These are phyloP conservation scores for Hedya salicella DNA, from an alignment of 2,888 invertebrate species.

Conservation along the genomic window DNA sequence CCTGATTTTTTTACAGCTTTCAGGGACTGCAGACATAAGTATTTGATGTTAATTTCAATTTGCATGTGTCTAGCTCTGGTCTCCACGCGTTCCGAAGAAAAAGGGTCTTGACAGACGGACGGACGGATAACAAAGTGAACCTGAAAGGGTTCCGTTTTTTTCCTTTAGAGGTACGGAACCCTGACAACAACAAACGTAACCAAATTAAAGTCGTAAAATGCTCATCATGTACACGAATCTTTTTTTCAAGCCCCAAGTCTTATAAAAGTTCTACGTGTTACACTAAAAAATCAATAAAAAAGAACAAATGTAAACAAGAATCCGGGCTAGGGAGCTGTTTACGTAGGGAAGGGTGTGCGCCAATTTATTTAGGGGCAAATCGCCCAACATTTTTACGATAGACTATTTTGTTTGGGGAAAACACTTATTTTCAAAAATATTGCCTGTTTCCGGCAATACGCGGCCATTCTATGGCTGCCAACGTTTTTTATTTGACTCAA, in stretches of 20 bases:
- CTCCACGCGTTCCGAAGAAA: too few species aligned
- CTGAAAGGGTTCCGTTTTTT: too few species aligned
- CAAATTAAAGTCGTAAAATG: neutral
- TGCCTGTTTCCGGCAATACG: slow-evolving; percentile 22
- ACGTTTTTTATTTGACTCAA: slow-evolving; percentile 28
- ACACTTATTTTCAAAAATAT: slow-evolving; percentile 41
- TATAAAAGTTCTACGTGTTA: slow-evolving; percentile 19
- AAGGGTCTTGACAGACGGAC: too few species aligned
- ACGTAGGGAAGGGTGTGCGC: slow-evolving; percentile 32
- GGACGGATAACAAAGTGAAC: too few species aligned
- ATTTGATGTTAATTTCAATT: too few species aligned
- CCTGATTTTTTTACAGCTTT: too few species aligned
- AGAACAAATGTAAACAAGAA: slow-evolving; percentile 34
- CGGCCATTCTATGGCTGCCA: slow-evolving; percentile 18
- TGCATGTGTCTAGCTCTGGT: too few species aligned
- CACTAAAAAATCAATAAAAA: slow-evolving; percentile 34
- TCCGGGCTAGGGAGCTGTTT: slow-evolving; percentile 21
- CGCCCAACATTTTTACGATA: slow-evolving; percentile 39
- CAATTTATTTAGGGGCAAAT: slow-evolving; percentile 34
- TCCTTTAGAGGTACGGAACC: too few species aligned
- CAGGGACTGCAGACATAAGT: too few species aligned
- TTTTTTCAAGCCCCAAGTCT: neutral
- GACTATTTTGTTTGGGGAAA: slow-evolving; percentile 28
- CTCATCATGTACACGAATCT: slow-evolving; percentile 5
- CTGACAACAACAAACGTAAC: neutral